These are phyloP conservation scores for Cyprinodon variegatus DNA, from an alignment of 2,113 vertebrate genomes.

Conservation along the genomic window DNA sequence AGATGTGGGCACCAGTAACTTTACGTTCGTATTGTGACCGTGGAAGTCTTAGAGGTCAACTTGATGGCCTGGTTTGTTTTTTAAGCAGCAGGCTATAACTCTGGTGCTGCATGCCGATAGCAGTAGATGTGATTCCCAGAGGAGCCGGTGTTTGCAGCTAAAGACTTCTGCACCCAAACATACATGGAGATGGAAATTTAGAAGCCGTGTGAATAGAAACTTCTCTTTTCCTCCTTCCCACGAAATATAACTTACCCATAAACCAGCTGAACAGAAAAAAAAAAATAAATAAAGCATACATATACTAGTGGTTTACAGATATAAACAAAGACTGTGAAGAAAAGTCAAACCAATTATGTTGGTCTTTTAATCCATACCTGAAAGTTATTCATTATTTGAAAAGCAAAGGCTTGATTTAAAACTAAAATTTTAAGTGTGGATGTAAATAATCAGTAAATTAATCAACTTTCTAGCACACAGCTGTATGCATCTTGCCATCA, in stretches of 20 bases:
- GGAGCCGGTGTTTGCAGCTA: conserved; percentile 30
- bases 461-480: no score
- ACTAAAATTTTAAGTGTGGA: no score
- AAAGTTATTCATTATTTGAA: neutral
- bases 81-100: conserved; percentile 60
- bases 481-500: no score
- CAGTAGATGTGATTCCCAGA: conserved; percentile 65
- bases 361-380: neutral
- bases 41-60: conserved; percentile 49
- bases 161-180: conserved; percentile 41
- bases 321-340: neutral
- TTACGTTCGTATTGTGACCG: conserved; percentile 35
- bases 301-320: neutral
- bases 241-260: neutral
- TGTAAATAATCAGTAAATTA: no score
- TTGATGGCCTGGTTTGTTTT: conserved; percentile 29
- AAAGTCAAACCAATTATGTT: neutral
- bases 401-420: no score
- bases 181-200: neutral
- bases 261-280: neutral
- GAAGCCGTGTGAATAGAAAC: neutral
- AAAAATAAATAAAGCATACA: neutral
- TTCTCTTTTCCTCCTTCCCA: neutral
- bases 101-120: conserved; percentile 18
- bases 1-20: conserved; percentile 64